These are phyloP conservation scores for Mastomys natalensis DNA, from an alignment of 2,113 vertebrate genomes.

Conservation along the genomic window DNA sequence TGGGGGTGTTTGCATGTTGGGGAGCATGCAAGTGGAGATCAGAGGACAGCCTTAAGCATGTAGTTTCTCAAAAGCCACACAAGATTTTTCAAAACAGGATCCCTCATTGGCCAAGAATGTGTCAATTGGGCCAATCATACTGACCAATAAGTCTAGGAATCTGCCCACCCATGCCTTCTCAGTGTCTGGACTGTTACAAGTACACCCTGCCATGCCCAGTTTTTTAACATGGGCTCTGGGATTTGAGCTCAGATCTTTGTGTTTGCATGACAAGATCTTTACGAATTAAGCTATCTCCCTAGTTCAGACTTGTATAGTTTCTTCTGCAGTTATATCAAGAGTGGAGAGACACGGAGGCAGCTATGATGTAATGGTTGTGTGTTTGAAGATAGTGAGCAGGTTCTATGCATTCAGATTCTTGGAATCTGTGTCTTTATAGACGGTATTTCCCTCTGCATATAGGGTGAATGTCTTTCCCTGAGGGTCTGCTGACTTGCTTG, in stretches of 20 bases:
- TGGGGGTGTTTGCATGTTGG: background rate
- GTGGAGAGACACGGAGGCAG: background rate
- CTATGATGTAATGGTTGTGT: background rate
- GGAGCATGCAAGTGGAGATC: background rate
- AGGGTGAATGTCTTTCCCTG: too few relatives aligned
- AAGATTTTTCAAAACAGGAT: background rate
- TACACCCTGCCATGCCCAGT: too few relatives aligned
- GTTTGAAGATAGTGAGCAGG: background rate
- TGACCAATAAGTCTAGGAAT: background rate
- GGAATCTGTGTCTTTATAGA: background rate
- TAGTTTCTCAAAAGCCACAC: background rate
- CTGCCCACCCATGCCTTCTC: too few relatives aligned
- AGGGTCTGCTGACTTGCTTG: background rate
- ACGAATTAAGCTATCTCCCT: background rate
- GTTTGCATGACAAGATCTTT: background rate
- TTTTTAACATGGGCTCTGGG: background rate
- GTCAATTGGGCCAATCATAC: background rate
- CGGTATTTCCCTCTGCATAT: background rate
- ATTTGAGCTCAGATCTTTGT: background rate
- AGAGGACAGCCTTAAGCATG: background rate
- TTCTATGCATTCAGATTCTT: background rate
- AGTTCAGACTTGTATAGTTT: background rate
- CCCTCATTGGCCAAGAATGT: background rate
- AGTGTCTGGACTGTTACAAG: background rate
- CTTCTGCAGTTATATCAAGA: background rate